Percentiles rank a stretch among this genome's conserved stretches.
Conservation (phyloP, 1,140 invertebrate genomes). For the Drosophila carrolli region DNA sequence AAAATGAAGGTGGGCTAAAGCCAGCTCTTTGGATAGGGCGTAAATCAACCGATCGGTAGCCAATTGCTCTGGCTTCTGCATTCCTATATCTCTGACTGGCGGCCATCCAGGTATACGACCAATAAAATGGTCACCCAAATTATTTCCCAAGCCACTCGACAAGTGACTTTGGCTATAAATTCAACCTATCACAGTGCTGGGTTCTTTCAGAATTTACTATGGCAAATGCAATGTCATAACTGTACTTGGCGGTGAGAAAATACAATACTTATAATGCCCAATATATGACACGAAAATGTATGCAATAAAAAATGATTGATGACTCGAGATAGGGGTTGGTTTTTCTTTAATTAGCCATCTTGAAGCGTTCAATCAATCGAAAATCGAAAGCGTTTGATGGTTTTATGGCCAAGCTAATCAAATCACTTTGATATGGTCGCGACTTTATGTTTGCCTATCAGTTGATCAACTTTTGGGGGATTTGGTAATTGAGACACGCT, state of each 20-base stretch:
- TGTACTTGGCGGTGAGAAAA: conserved; percentile 27
- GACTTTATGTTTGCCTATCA: conserved; percentile 16
- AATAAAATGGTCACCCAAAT: conserved; percentile 24
- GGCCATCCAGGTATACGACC: background rate
- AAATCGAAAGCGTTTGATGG: conserved; percentile 48
- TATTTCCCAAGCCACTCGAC: conserved; percentile 46
- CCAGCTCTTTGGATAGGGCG: background rate
- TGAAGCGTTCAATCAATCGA: conserved; percentile 51
- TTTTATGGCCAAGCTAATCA: conserved; percentile 41
- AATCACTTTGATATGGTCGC: conserved; percentile 13
- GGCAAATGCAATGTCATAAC: conserved; percentile 33
- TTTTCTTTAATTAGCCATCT: conserved; percentile 62
- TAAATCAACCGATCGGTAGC: conserved; percentile 40
- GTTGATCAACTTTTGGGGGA: conserved; percentile 1
- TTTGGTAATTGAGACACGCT: conserved; percentile 1
- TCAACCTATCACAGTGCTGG: conserved; percentile 1
- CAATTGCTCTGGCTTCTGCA: conserved; percentile 26
- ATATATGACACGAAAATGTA: conserved; percentile 64
- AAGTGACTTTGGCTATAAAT: conserved; percentile 34
- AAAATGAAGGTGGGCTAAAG: conserved; percentile 8
- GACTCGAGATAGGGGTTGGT: conserved; percentile 53
- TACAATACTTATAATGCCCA: conserved; percentile 32
- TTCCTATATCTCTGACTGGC: conserved; percentile 19
- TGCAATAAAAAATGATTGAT: conserved; percentile 79
- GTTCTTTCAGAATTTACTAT: conserved; percentile 45